A percentile compares a stretch with the other conserved stretches of the same genome.
These are phyloP conservation scores for Pheosia gnoma DNA, from an alignment of 2,888 invertebrate species.

Conservation along the genomic window DNA sequence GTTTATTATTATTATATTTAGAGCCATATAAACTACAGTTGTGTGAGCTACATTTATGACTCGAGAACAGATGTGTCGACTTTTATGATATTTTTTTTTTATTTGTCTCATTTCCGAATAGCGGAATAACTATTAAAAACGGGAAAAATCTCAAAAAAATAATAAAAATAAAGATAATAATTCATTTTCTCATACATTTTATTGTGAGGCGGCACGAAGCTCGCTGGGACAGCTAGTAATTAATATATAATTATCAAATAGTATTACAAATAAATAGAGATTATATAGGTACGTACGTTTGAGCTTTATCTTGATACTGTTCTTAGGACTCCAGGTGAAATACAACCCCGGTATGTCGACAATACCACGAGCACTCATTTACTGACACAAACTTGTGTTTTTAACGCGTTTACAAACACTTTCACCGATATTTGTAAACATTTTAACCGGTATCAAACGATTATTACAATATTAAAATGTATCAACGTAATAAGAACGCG, in stretches of 20 bases:
- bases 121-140: no score
- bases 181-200: no score
- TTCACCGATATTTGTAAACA: conserved; percentile 24
- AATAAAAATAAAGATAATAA: no score
- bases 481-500: conserved; percentile 33
- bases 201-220: no score
- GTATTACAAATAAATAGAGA: neutral
- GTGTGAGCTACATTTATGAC: no score
- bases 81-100: no score
- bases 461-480: conserved; percentile 33
- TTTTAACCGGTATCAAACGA: conserved; percentile 25
- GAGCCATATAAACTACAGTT: no score
- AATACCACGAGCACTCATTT: conserved; percentile 78
- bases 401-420: conserved; percentile 49
- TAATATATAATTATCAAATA: neutral
- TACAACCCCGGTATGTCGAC: conserved; percentile 77
- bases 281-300: conserved; percentile 67
- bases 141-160: no score
- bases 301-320: conserved; percentile 80
- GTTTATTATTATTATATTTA: no score
- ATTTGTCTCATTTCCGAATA: no score
- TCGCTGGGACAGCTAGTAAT: neutral
- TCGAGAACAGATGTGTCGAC: no score
- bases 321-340: conserved; percentile 79
- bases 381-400: conserved; percentile 68